phyloP scores from a whole-genome alignment of 2,113 vertebrate species.

The Ceyx melanurus region DNA sequence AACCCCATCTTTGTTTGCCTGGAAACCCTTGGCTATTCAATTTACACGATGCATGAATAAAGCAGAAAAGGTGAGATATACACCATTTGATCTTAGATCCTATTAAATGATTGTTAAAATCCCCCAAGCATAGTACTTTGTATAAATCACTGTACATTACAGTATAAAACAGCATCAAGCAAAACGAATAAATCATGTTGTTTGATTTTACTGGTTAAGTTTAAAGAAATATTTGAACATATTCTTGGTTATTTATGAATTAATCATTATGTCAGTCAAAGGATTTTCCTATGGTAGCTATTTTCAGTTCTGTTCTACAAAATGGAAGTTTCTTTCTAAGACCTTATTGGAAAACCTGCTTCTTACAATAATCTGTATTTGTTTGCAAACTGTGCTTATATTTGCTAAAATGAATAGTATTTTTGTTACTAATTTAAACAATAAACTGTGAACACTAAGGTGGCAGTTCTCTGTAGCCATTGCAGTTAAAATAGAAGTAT shows the following conservation, averaged over 20 bases:
- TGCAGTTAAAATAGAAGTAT: neutral
- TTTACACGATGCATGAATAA: constrained; percentile 19
- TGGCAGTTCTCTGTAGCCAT: neutral
- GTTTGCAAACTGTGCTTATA: constrained; percentile 1
- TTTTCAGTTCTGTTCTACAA: neutral
- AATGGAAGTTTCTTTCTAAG: neutral
- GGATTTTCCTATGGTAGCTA: neutral
- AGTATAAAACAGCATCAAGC: neutral
- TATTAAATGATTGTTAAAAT: constrained; percentile 29
- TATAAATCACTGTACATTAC: neutral
- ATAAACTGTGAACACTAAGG: neutral
- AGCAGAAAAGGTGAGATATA: neutral
- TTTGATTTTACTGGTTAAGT: neutral
- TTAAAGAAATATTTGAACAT: constrained; percentile 6
- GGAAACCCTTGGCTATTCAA: neutral
- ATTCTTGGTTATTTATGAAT: constrained; percentile 19
- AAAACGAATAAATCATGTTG: neutral
- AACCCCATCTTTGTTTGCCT: neutral
- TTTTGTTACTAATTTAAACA: constrained; percentile 52
- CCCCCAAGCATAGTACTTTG: neutral
- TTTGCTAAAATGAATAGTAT: constrained; percentile 34
- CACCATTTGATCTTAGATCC: neutral
- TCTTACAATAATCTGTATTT: neutral
- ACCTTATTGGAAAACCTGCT: neutral
- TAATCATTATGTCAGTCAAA: neutral